phyloP scores from a whole-genome alignment of 1,140 invertebrate genomes.

The Cyclargus thomasi region DNA sequence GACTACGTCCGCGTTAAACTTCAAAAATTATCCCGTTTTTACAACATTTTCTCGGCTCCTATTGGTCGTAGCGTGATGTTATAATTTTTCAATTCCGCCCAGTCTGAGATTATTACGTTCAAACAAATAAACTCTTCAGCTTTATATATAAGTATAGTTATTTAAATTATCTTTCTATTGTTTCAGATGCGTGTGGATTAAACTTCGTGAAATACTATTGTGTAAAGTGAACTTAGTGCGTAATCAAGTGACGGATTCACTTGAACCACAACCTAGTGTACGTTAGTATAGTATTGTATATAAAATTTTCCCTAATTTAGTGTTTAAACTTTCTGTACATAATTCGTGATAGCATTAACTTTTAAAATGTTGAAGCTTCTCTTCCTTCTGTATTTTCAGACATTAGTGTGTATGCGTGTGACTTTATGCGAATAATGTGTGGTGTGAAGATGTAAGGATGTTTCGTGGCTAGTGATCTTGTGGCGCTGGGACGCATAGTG shows the following conservation, averaged over 20 bases:
- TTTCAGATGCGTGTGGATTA: conserved; percentile 24
- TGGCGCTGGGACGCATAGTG: conserved; percentile 41
- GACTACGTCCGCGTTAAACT: no score
- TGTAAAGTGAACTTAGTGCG: neutral
- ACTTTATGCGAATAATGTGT: neutral
- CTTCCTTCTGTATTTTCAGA: conserved; percentile 6
- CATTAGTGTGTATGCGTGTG: neutral
- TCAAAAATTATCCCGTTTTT: no score
- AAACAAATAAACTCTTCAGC: no score
- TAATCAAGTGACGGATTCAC: no score
- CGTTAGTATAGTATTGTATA: neutral
- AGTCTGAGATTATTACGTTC: no score
- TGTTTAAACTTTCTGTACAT: neutral
- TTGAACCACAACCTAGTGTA: no score
- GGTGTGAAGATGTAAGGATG: conserved; percentile 4
- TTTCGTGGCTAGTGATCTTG: neutral
- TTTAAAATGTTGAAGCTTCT: neutral
- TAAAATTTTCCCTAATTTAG: neutral
- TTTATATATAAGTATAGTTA: neutral
- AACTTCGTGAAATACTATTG: no score
- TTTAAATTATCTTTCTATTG: conserved; percentile 13
- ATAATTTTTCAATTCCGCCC: no score
- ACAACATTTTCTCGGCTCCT: no score
- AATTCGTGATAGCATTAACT: neutral
- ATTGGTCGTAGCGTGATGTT: no score